Evolutionary conservation across 2,797 vertebrate genomes (phyloP).

Genomic region (Phataginus tricuspis): DNA sequence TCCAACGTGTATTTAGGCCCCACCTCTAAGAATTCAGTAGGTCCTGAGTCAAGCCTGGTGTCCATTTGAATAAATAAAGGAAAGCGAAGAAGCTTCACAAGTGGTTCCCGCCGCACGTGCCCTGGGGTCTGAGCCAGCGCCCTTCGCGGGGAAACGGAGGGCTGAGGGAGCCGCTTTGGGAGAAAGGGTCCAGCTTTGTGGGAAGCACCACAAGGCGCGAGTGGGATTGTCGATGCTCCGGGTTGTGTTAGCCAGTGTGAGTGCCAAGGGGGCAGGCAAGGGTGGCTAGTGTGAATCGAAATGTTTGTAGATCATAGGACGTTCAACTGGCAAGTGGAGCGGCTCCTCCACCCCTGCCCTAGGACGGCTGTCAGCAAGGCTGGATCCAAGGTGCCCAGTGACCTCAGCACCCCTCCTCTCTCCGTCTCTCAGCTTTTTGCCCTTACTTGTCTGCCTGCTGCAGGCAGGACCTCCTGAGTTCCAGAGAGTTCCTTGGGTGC

Average conservation of each 20-base stretch:
- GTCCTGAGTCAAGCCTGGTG: background rate
- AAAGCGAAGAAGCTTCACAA: background rate
- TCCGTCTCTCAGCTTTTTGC: background rate
- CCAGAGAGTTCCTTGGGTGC: background rate
- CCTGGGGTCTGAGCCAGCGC: background rate
- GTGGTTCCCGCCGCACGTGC: accelerated
- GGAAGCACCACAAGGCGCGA: accelerated
- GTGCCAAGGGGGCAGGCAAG: too few relatives aligned
- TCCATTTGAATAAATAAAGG: background rate
- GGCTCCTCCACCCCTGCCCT: background rate
- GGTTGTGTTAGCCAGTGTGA: accelerated
- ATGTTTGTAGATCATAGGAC: background rate
- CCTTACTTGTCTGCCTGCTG: background rate
- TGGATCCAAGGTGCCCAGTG: too few relatives aligned
- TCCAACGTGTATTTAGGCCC: too few relatives aligned
- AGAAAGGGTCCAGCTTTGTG: background rate
- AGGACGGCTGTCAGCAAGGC: background rate
- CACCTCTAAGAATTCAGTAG: background rate
- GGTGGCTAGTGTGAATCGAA: background rate
- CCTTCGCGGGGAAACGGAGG: background rate
- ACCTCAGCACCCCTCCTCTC: accelerated
- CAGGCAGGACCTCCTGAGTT: background rate
- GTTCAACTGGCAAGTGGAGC: background rate
- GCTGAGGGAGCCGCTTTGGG: background rate
- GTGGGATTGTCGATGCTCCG: accelerated